Conservation (phyloP, 2,113 vertebrate species). For the Odontophorus gujanensis region DNA sequence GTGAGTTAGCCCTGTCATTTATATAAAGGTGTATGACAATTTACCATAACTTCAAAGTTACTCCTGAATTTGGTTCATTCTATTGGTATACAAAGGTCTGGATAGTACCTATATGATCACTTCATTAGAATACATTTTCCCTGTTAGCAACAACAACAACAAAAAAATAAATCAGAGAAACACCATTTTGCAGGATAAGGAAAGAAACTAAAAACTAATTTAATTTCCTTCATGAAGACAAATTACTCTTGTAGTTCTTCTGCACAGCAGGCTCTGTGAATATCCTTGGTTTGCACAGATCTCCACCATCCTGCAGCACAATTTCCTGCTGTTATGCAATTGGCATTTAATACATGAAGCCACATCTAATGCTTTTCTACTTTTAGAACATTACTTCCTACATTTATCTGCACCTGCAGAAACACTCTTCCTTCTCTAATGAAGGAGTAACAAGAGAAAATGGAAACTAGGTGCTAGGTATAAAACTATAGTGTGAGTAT, state of each 20-base stretch:
- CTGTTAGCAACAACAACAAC: background rate
- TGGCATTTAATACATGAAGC: background rate
- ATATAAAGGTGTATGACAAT: background rate
- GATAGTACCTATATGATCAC: background rate
- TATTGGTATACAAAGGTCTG: background rate
- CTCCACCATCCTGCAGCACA: background rate
- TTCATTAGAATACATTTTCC: background rate
- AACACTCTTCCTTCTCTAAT: background rate
- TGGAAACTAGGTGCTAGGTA: background rate
- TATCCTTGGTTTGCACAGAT: background rate
- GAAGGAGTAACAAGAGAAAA: background rate
- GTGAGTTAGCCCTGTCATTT: accelerated
- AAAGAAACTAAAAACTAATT: background rate
- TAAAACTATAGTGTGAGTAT: background rate
- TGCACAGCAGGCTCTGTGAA: background rate
- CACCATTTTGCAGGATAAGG: background rate
- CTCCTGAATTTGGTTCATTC: background rate
- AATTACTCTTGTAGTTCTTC: background rate
- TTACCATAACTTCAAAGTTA: background rate
- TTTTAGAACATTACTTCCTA: background rate
- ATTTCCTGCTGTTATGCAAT: background rate
- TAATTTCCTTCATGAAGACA: background rate
- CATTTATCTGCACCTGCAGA: background rate
- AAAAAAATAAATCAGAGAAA: background rate
- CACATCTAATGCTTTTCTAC: background rate